Base-by-base conservation (phyloP, 2,797 vertebrate species). In the Cheirogaleus major region DNA sequence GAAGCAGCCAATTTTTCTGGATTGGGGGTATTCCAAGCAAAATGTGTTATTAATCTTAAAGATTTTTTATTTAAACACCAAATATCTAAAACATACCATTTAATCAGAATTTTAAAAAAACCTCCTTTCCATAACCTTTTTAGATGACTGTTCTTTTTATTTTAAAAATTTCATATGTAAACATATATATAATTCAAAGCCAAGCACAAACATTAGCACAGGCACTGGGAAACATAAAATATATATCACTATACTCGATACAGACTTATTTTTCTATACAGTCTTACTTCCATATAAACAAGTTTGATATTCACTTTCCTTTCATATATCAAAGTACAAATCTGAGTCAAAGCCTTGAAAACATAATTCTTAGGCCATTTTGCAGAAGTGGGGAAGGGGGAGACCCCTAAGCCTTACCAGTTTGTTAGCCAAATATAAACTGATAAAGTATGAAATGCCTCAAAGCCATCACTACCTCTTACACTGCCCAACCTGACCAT, bases 181-280 rank as follows among this genome's bases (percentile, higher is more conserved):
- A 92, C 80, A 83, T 59, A 80, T 76, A 91, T 52, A 5, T 4
- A 90, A 93, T 75, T 92, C 89, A 52, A 97, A 96, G 94, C 85
- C 0, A 48, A 98, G 93, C 61, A 90, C 79, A 59, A 55, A 93
- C 94, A 73, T 70, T 4, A 96, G 95, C 73, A 91, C 38, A 83
- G 91, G 38, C 55, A 61, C 9, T 41, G 50, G 22, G 57, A 75
- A 96, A 93, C 70, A 55, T 45, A 41, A 32, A 20, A 20, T 7
- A 30, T 4, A 25, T 6, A 15, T 59, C 38, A 78, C 63, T 52
- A 18, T 17, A 50, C 65, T 89, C 85, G 86, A 72, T 70, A 76
- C 38, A 83, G 84, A 50, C 59, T 70, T 38, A 2, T 4, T 81
- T 93, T 81, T 55, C 52, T 72, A 45, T 12, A 52, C 14, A 73